phyloP scores from a whole-genome alignment of 2,113 vertebrate genomes.

The Aspiorhynchus laticeps region DNA sequence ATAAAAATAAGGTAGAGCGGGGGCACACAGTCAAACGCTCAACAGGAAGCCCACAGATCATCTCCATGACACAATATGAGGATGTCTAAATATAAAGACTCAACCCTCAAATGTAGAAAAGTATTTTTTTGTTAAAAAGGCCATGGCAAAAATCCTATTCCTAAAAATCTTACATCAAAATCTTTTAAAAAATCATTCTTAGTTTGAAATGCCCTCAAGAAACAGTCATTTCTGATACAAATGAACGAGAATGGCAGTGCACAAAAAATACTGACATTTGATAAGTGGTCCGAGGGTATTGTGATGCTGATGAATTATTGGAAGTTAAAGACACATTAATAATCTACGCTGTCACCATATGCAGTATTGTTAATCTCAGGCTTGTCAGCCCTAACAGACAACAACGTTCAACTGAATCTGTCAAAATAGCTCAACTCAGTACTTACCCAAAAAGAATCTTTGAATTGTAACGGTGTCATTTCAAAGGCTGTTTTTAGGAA shows the following conservation, averaged over 20 bases:
- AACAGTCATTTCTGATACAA: not conserved
- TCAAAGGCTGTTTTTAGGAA: not conserved
- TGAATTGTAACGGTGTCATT: slow-evolving; percentile 86
- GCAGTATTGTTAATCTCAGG: not conserved
- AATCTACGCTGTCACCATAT: not conserved
- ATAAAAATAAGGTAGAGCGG: not conserved
- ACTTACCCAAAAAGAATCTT: slow-evolving; percentile 89
- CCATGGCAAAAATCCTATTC: not conserved
- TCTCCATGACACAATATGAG: not conserved
- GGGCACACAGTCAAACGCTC: not conserved
- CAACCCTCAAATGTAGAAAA: not conserved
- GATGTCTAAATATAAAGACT: not conserved
- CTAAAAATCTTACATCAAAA: not conserved
- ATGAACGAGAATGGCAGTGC: not conserved
- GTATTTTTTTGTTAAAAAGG: not conserved
- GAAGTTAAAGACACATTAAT: not conserved
- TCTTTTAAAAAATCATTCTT: not conserved
- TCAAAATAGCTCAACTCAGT: not conserved
- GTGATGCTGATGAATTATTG: not conserved
- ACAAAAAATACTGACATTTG: not conserved
- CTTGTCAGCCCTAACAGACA: not conserved
- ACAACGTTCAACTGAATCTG: not conserved
- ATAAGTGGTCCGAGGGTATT: not conserved
- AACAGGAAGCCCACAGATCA: slow-evolving; percentile 47
- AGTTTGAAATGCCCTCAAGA: too few species aligned